Base-by-base conservation (phyloP, 2,888 invertebrate genomes). In the Cataglyphis livida region DNA sequence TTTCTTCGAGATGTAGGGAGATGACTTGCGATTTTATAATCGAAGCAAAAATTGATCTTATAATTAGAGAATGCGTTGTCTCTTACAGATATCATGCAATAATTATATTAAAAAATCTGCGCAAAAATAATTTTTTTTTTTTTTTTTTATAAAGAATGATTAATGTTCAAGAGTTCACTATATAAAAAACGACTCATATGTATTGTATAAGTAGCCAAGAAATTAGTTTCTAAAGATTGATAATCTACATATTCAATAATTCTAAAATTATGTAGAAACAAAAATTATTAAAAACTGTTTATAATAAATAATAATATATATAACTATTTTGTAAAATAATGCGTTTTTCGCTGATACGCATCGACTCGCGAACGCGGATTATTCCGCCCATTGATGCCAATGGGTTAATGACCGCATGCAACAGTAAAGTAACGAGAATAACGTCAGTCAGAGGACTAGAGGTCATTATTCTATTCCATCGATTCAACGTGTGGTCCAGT, bases 391-490 rank as follows among this genome's bases (percentile, higher is more conserved):
- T 79, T 79, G 71, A 70, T 79, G 44, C 32, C 44, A 71, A 70
- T 70, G 59, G 78, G 57, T 70, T 70, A 70, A 64, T 64, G 78
- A 79, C 62, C 78, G 78, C 70, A 6, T 64, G 68, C 78, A 70
- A 70, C 78, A 70, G 70, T 61, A 32, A n/a, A 73, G 61, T 78
- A 51, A 66, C 28, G 32, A 66, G 66, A 66, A 66, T 66, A 48
- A 79, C 44, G 35, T 79, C 44, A 35, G 44, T 10, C 35, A 59
- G 21, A 61, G 59, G 44, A 70, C 15, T 59, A 70, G 44, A 70
- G 25, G 57, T 44, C 21, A 78, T 78, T 78, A 59, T 70, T 79
- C 59, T 79, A 70, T 70, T 61, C 21, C 35, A 64, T n/a, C 59
- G 44, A 59, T 44, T 32, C 44, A 48, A 18, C 57, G 25, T 32